These are phyloP conservation scores for Eucera pruinosa DNA, from an alignment of 2,888 invertebrate genomes.

Conservation along the genomic window DNA sequence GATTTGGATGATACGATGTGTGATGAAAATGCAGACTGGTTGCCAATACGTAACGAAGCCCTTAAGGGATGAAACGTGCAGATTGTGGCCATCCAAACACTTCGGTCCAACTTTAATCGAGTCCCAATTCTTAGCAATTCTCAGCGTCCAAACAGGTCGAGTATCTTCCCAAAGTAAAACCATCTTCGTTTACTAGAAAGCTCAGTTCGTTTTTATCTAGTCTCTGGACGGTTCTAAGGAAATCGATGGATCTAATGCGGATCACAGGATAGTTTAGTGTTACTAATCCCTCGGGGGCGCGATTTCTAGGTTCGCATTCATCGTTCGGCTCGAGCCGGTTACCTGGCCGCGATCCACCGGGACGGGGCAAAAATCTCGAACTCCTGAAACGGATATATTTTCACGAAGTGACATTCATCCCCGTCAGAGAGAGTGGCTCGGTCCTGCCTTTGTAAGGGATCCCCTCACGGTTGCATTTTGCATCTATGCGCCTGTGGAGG, in stretches of 20 bases:
- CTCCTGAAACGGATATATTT: constrained; percentile 84
- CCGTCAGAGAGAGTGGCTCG: constrained; percentile 63
- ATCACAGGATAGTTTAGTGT: constrained; percentile 49
- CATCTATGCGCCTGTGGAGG: constrained; percentile 76
- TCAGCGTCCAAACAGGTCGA: not conserved
- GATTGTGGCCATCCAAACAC: not conserved
- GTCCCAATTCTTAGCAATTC: not conserved
- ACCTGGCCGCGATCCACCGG: constrained; percentile 45
- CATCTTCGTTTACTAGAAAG: not conserved
- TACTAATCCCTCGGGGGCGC: constrained; percentile 51
- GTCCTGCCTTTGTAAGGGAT: constrained; percentile 83
- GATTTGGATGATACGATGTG: too few species aligned
- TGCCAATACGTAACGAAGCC: too few species aligned
- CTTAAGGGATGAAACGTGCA: too few species aligned
- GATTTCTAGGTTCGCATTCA: constrained; percentile 52
- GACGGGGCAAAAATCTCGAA: constrained; percentile 61
- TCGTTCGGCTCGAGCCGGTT: constrained; percentile 24
- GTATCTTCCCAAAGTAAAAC: not conserved
- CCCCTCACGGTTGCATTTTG: constrained; percentile 80
- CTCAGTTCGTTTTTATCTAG: constrained; percentile 10
- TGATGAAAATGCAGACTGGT: too few species aligned
- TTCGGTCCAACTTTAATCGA: too few species aligned
- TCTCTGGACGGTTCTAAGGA: not conserved
- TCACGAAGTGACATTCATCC: constrained; percentile 80
- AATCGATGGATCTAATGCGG: constrained; percentile 11